Base-by-base conservation (phyloP, 2,888 invertebrate species). In the Dicyrtomina minuta region DNA sequence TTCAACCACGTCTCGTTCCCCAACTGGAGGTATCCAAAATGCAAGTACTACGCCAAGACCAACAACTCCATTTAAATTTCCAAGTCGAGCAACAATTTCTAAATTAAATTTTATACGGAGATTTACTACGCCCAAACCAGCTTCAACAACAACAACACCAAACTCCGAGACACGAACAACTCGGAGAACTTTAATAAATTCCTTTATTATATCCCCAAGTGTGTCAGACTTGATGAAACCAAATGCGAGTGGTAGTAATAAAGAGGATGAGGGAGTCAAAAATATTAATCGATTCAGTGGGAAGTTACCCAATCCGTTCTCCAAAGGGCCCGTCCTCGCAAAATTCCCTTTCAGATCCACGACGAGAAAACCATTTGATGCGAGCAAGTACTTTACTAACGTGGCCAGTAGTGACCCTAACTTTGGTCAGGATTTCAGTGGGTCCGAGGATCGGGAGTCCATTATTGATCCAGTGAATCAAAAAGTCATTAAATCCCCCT, bases 401-500 rank as follows among this genome's bases (percentile, higher is more conserved):
- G 73, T 73, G 0, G 72, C 70, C 20, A 74, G 70, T 8, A 71
- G 68, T 33, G 71, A 71, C 24, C 51, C 59, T 46, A 62, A 68
- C 56, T 76, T 76, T 70, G 76, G 74, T n/a, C 73, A 75, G 55
- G 70, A 74, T 20, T 72, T 75, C 55, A 74, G 76, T 55, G 77
- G 77, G 0, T 73, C 76, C 1, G 77, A 77, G 58, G 75, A 77
- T 68, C 44, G 65, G 15, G 76, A 75, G 26, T 70, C 74, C 0
- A 70, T 76, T 15, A 73, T 76, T 67, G 76, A 76, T 53, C 76
- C 76, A 17, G 71, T 74, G 0, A 77, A 73, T 66, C 70, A 76
- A 17, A 66, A 77, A 66, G 68, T 76, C 12, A 75, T 77, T 39
- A 77, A 76, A 56, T 74, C 74, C 0, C 75, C 75, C 1, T 74